Evolutionary conservation across 1,140 invertebrate genomes (phyloP).

Genomic region (Pogonognathellus flavescens): DNA sequence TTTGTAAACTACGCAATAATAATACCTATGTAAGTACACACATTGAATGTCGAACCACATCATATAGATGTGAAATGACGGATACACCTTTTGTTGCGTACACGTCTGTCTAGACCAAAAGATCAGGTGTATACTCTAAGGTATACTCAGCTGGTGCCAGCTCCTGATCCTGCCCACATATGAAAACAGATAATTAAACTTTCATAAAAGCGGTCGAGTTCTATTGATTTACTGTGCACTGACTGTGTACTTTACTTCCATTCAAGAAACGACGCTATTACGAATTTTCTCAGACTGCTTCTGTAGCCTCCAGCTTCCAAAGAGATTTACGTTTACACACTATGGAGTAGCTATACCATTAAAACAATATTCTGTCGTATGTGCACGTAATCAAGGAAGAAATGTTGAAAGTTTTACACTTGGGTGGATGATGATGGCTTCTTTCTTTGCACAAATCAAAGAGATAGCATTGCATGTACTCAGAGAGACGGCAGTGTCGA

Average conservation of each 20-base stretch:
- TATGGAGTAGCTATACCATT: neutral
- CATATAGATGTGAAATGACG: no score
- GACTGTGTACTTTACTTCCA: neutral
- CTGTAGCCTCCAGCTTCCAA: neutral
- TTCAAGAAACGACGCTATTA: neutral
- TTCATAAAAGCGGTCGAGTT: constrained; percentile 11
- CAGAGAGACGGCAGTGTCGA: no score
- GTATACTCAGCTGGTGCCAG: no score
- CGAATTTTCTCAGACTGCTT: constrained; percentile 5
- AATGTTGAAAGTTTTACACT: no score
- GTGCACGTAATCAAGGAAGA: no score
- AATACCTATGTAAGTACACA: no score
- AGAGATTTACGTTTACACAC: neutral
- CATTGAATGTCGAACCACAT: no score
- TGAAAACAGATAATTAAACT: constrained; percentile 33
- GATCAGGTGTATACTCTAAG: no score
- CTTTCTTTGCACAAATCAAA: neutral
- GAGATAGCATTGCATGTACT: no score
- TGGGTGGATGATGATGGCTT: neutral
- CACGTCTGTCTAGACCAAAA: neutral
- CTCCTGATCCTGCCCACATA: constrained; percentile 8
- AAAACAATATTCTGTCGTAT: neutral
- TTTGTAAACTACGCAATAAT: no score
- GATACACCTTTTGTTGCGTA: no score
- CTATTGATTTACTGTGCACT: constrained; percentile 41